A percentile compares a stretch with the other conserved stretches of the same genome.
phyloP scores from a whole-genome alignment of 2,113 vertebrate species.

The Cygnus buccinator region DNA sequence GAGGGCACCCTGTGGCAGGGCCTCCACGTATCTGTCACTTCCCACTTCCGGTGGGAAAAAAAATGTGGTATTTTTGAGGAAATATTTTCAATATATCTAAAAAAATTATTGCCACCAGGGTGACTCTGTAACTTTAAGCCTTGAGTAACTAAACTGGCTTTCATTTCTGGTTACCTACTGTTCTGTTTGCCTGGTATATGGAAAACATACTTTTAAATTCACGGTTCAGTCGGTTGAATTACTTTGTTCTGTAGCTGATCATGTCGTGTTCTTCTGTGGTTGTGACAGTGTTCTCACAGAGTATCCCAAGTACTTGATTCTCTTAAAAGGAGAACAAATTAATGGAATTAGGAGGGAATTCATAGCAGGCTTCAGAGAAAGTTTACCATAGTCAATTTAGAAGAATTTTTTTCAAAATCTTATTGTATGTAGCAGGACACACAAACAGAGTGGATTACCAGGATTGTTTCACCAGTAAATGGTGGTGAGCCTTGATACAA shows the following conservation, averaged over 20 bases:
- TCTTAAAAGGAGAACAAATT: background rate
- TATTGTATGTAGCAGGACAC: background rate
- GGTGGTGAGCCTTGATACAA: background rate
- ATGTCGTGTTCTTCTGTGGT: fast-evolving
- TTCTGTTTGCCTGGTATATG: background rate
- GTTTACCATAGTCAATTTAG: background rate
- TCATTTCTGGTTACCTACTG: background rate
- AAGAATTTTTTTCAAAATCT: background rate
- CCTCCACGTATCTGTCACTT: background rate
- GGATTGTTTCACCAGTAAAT: background rate
- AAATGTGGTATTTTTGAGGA: background rate
- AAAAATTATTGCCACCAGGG: background rate
- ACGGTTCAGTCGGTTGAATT: background rate
- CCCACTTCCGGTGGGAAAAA: background rate
- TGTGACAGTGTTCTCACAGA: background rate
- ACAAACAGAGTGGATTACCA: background rate
- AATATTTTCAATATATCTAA: background rate
- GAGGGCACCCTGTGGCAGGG: background rate
- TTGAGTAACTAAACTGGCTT: background rate
- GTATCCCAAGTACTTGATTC: background rate
- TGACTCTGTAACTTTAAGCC: background rate
- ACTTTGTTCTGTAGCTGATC: background rate
- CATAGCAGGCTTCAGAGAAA: background rate
- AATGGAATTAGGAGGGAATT: background rate
- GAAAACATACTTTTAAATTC: background rate